phyloP scores from a whole-genome alignment of 2,797 vertebrate species.

The Channallabes apus region DNA sequence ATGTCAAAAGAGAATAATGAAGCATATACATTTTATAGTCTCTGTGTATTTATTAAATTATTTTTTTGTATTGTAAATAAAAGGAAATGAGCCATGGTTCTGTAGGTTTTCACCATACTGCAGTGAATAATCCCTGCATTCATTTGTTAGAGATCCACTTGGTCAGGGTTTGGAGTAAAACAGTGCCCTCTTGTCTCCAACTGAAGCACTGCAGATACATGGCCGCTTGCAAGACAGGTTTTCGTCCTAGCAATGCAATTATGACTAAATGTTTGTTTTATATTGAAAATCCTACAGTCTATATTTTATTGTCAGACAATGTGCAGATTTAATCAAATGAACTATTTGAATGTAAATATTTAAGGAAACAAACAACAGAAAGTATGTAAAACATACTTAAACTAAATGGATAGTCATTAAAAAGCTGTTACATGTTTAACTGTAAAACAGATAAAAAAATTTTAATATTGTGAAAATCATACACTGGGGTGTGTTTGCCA shows the following conservation, averaged over 20 bases:
- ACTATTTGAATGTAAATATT: no score
- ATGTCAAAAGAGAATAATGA: background rate
- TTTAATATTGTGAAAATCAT: background rate
- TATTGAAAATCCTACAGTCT: background rate
- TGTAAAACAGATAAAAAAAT: background rate
- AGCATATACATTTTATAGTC: background rate
- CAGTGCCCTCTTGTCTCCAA: conserved; percentile 22
- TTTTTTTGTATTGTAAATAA: conserved; percentile 6
- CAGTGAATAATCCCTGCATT: conserved; percentile 19
- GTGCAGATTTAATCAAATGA: no score
- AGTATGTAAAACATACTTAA: background rate
- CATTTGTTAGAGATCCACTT: background rate
- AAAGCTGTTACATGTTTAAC: background rate
- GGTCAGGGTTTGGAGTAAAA: background rate
- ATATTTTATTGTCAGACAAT: background rate
- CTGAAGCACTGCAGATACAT: background rate
- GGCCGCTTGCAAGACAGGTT: background rate
- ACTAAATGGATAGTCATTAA: no score
- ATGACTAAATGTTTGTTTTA: no score
- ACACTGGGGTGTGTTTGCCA: background rate
- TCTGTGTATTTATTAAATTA: background rate
- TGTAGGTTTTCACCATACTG: conserved; percentile 13
- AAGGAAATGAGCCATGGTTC: conserved; percentile 6
- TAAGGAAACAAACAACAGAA: background rate
- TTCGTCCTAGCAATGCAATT: background rate